Evolutionary conservation across 35 echinoderm and acorn worm species (phyloP), one percentile per base, ranked within the genome.

Genomic region (Patiria miniata): DNA sequence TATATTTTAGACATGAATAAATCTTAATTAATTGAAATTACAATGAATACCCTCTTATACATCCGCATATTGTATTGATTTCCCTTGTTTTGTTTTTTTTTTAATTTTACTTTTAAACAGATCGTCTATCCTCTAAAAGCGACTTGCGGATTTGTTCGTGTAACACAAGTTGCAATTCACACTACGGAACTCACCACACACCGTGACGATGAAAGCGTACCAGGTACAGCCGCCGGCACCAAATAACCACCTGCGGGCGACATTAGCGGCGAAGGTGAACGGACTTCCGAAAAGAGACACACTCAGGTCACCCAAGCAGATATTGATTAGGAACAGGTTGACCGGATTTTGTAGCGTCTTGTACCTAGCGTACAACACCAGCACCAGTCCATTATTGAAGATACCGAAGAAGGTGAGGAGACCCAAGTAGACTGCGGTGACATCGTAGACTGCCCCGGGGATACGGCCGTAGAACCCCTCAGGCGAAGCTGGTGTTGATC

Each of bases 201-300:
- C 85, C 29, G 82, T 91, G 1, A 90, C 83, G 12, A 97, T 73
- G 51, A 97, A 97, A 5, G 94, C 94, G 77, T 97, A 97, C 40
- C 87, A 69, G 14, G 82, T 81, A 40, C 94, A 97, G 2, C 86
- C 91, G 7, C 59, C 28, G 21, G 89, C 73, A 15, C 94, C 91
- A 79, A 86, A 97, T 28, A 97, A 36, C 94, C 94, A 97, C 21
- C 69, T 18, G 5, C 94, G 83, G 7, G 91, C 91, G 10, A 97
- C 55, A 57, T 93, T 97, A 9, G 94, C 79, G 23, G 94, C 94
- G 59, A 97, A 97, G 8, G 91, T 93, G 23, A 97, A 81, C 4
- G 94, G 94, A 18, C 86, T 90, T 4, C 78, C 94, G 7, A 97
- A 61, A 7, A 85, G 26, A 15, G 94, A 97, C 6, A 97, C 87